phyloP scores from a whole-genome alignment of 2,113 vertebrate species.

The Hirundichthys speculiger region DNA sequence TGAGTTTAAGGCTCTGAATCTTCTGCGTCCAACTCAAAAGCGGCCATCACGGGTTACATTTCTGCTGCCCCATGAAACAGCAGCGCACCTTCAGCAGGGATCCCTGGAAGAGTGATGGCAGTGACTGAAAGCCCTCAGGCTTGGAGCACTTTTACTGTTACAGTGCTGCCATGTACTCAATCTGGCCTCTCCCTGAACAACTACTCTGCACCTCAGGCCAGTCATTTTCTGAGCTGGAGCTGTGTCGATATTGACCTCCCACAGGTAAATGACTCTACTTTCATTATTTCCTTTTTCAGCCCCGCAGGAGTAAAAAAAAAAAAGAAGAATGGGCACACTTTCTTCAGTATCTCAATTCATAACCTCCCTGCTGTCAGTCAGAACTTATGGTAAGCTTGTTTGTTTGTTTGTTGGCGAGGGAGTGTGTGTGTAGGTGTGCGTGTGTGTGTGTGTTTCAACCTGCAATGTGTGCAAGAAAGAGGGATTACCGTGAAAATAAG shows the following conservation, averaged over 20 bases:
- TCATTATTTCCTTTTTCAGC: slow-evolving; percentile 49
- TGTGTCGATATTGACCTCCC: slow-evolving; percentile 73
- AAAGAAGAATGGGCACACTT: slow-evolving; percentile 12
- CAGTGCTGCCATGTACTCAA: slow-evolving; percentile 59
- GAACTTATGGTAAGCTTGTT: slow-evolving; percentile 23
- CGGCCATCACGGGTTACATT: slow-evolving; percentile 36
- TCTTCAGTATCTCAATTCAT: slow-evolving; percentile 34
- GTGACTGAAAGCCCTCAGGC: slow-evolving; percentile 54
- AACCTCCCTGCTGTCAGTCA: slow-evolving; percentile 51
- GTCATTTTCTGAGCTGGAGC: slow-evolving; percentile 63
- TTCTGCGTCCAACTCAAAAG: slow-evolving; percentile 21
- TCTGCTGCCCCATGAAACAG: slow-evolving; percentile 33
- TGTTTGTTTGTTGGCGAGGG: slow-evolving; percentile 3
- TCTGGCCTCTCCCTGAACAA: slow-evolving; percentile 62
- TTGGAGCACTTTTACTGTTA: slow-evolving; percentile 57
- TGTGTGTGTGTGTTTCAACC: slow-evolving; percentile 4
- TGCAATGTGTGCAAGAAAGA: background rate
- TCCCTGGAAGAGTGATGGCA: slow-evolving; percentile 46
- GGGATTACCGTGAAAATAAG: slow-evolving; percentile 8
- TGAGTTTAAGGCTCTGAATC: slow-evolving; percentile 22
- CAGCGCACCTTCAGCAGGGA: slow-evolving; percentile 48
- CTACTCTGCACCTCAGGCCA: slow-evolving; percentile 62
- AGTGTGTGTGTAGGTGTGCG: slow-evolving; percentile 5
- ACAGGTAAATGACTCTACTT: slow-evolving; percentile 56
- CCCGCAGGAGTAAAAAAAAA: slow-evolving; percentile 48